Evolutionary conservation across 2,113 vertebrate species (phyloP).

Genomic region (Macquaria ambigua): DNA sequence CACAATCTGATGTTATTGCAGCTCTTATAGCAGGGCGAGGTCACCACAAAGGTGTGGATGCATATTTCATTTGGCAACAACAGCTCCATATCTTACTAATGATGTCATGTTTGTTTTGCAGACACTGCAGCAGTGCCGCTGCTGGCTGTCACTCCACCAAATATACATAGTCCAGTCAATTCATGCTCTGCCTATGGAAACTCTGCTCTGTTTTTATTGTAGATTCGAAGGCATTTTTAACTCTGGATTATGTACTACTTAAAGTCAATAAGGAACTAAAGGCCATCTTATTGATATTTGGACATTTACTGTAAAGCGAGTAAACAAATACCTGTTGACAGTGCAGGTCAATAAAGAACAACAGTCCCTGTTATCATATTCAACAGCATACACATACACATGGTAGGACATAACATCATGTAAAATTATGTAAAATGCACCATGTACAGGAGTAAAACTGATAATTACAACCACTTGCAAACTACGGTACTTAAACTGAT

Average conservation of each 20-base stretch:
- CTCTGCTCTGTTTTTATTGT: constrained; percentile 11
- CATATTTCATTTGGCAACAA: constrained; percentile 60
- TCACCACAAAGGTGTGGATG: constrained; percentile 51
- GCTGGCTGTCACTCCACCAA: constrained; percentile 43
- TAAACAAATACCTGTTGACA: constrained; percentile 9
- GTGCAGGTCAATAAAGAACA: neutral
- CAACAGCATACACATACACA: neutral
- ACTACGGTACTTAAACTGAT: neutral
- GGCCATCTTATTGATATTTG: neutral
- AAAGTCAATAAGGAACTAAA: constrained; percentile 1
- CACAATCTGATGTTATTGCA: constrained; percentile 20
- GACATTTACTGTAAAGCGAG: constrained; percentile 31
- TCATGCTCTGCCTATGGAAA: constrained; percentile 14
- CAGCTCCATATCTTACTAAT: constrained; percentile 38
- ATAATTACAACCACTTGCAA: neutral
- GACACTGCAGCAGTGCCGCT: constrained; percentile 24
- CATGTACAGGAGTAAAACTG: neutral
- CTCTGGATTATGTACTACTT: neutral
- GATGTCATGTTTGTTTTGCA: constrained; percentile 71
- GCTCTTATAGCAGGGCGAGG: constrained; percentile 38
- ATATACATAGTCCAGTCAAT: constrained; percentile 22
- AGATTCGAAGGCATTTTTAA: constrained; percentile 15
- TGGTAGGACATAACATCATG: neutral
- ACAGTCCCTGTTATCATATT: neutral
- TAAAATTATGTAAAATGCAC: neutral